A percentile compares a stretch with the other conserved stretches of the same genome.
Evolutionary conservation across 1,140 invertebrate species (phyloP).

Genomic region (Zaprionus gabonicus): DNA sequence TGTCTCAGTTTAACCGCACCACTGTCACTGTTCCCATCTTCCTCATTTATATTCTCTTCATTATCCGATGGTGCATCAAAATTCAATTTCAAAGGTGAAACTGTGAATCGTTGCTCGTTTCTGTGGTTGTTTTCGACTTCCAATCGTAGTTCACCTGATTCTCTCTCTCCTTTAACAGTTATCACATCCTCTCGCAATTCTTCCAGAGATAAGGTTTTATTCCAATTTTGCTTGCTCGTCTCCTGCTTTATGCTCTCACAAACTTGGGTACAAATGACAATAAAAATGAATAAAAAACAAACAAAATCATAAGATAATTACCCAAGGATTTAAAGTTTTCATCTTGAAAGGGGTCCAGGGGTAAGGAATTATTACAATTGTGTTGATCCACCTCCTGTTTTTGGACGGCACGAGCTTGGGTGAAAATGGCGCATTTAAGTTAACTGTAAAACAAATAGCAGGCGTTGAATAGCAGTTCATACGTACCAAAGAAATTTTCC

Average conservation of each 20-base stretch:
- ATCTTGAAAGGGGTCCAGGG: too few species aligned
- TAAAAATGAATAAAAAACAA: too few species aligned
- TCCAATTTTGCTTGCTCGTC: not conserved
- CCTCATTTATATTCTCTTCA: not conserved
- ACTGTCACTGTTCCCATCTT: not conserved
- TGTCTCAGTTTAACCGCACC: slow-evolving; percentile 28
- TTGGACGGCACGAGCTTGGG: not conserved
- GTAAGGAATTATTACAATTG: slow-evolving; percentile 26
- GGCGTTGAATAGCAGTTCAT: not conserved
- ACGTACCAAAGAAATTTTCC: slow-evolving; percentile 58
- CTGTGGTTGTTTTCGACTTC: not conserved
- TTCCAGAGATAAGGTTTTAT: slow-evolving; percentile 15
- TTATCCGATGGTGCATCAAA: not conserved
- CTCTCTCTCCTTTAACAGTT: not conserved
- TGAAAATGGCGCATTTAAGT: slow-evolving; percentile 54
- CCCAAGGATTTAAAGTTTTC: too few species aligned
- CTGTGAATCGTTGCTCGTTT: not conserved
- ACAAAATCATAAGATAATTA: too few species aligned
- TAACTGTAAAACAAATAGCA: not conserved
- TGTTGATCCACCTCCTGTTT: slow-evolving; percentile 44
- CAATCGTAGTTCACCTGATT: not conserved
- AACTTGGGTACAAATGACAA: too few species aligned
- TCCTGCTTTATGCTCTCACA: too few species aligned
- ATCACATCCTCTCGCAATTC: not conserved
- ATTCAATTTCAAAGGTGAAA: not conserved